A percentile compares a stretch with the other conserved stretches of the same genome.
phyloP scores from a whole-genome alignment of 2,113 vertebrate genomes.

The Elanus axillaris region DNA sequence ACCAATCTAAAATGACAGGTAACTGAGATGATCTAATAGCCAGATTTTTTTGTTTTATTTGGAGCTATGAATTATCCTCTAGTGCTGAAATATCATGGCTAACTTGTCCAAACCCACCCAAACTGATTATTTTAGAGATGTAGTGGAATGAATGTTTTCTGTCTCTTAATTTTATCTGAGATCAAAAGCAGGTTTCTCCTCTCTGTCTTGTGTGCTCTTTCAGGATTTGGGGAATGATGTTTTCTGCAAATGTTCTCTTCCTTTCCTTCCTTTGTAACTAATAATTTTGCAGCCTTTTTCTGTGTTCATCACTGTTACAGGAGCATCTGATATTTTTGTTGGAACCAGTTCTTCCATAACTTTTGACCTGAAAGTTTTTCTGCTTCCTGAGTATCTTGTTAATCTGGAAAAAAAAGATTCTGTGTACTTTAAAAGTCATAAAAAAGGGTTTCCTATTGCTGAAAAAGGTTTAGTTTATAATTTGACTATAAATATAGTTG shows the following conservation, averaged over 20 bases:
- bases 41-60: background rate
- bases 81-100: background rate
- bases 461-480: background rate
- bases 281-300: background rate
- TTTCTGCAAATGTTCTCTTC: background rate
- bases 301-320: background rate
- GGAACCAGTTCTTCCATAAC: background rate
- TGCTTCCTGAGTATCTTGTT: background rate
- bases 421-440: background rate
- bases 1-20: background rate
- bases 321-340: slow-evolving; percentile 7
- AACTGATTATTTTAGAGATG: background rate
- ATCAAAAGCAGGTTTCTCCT: background rate
- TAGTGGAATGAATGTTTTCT: background rate
- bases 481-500: background rate
- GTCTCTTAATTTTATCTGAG: background rate
- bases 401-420: background rate
- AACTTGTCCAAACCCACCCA: background rate
- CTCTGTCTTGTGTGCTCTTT: background rate
- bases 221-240: background rate
- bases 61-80: background rate
- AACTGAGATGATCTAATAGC: background rate
- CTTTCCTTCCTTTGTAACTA: background rate
- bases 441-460: background rate
- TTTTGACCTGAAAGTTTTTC: slow-evolving; percentile 1